Conservation (phyloP, 2,797 vertebrate species). For the Hydrolagus colliei region DNA sequence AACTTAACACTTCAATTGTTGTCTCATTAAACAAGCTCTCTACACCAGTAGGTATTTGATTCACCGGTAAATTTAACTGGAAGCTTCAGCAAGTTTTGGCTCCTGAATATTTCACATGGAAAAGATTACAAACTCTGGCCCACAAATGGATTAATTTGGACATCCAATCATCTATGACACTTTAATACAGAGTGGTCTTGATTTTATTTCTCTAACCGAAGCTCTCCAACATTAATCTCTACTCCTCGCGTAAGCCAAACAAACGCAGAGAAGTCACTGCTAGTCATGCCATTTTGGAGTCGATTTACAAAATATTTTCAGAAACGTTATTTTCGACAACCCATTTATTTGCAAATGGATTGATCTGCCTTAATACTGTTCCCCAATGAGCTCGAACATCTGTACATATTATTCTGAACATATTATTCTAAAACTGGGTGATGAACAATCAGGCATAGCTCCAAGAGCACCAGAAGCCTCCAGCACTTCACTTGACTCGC, state of each 20-base stretch:
- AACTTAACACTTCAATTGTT: too few relatives aligned
- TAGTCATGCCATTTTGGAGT: too few relatives aligned
- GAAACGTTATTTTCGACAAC: too few relatives aligned
- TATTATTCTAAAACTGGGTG: neutral
- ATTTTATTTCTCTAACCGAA: slow-evolving; percentile 17
- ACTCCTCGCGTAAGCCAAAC: too few relatives aligned
- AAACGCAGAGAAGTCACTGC: too few relatives aligned
- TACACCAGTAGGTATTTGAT: neutral
- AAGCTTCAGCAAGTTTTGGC: neutral
- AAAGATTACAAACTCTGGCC: neutral
- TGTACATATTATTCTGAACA: neutral
- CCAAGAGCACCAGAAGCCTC: too few relatives aligned
- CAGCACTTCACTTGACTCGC: too few relatives aligned
- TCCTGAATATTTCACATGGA: neutral
- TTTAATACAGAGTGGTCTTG: neutral
- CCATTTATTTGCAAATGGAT: too few relatives aligned
- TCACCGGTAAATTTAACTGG: neutral
- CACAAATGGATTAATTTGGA: neutral
- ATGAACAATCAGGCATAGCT: too few relatives aligned
- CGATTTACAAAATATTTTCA: too few relatives aligned
- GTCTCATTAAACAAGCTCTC: neutral
- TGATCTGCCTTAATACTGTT: neutral
- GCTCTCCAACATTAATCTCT: neutral
- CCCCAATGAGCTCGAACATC: neutral
- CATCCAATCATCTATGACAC: neutral